Base-by-base conservation (phyloP, 2,113 vertebrate genomes). In the Leuciscus idus region DNA sequence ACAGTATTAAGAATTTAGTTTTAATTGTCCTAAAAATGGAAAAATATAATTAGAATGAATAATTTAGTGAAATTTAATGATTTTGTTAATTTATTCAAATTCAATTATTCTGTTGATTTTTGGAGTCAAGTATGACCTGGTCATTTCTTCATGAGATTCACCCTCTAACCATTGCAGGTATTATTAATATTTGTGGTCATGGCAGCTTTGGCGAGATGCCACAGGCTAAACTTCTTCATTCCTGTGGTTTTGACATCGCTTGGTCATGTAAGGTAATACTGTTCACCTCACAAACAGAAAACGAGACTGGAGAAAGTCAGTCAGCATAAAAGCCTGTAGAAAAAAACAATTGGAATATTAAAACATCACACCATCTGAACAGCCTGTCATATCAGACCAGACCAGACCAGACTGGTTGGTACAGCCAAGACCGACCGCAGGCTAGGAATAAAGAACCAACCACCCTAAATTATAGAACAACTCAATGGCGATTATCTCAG, bases 291-390 rank as follows among this genome's bases (percentile, higher is more conserved):
- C 17, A 21, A 21, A 59, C 10, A 3, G 19, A 75, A 48, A 74
- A 79, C 12, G 4, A 6, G 23, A 61, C 55, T n/a, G 21, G 5
- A 15, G 55, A 61, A 79, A 80, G 57, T 7, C 57, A 66, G 13
- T 5, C 36, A 19, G 75, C 4, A 1, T 33, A 77, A 77, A 77
- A 77, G 39, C 70, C 36, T 73, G 68, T 43, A n/a, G 33, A 5
- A 72, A 74, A 74, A 74, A 74, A 48, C 76, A 19, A 4, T 81
- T 64, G 39, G 39, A 81, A 64, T 81, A 81, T 81, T 81, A 64
- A 64, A 81, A 48, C 57, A 28, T 61, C 1, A 62, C 77, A 46
- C 59, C 79, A 81, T 64, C 39, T 81, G 79, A 81, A 30, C 33
- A 75, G 39, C 61, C 15, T 64, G 79, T 75, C 73, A 48, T 48